phyloP scores from a whole-genome alignment of 2,888 invertebrate genomes.

The Catotricha subobsoleta region DNA sequence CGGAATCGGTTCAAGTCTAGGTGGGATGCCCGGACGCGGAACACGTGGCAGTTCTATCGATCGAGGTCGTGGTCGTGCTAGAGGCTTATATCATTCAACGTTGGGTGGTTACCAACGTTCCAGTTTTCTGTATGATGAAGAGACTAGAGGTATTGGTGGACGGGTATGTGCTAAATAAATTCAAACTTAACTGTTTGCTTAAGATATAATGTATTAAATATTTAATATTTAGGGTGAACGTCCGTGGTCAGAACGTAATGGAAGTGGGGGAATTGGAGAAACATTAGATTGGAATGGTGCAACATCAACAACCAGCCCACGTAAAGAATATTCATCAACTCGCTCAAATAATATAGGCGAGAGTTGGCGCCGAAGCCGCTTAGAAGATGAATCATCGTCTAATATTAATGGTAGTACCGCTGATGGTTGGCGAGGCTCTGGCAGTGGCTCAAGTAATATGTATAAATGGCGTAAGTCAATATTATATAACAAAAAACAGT shows the following conservation, averaged over 20 bases:
- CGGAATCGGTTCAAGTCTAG: background rate
- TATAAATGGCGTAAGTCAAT: constrained; percentile 4
- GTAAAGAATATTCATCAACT: constrained; percentile 6
- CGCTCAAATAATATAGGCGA: constrained; percentile 13
- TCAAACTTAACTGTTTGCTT: background rate
- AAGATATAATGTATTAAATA: too few species aligned
- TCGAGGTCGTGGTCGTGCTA: constrained; percentile 24
- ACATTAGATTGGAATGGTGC: constrained; percentile 21
- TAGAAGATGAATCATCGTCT: constrained; percentile 17
- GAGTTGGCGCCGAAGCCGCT: constrained; percentile 25
- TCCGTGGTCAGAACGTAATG: constrained; percentile 24
- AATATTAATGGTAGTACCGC: background rate
- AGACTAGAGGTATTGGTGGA: constrained; percentile 11
- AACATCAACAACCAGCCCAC: constrained; percentile 10
- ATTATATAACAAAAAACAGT: background rate
- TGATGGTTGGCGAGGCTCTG: constrained; percentile 7
- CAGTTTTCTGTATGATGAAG: constrained; percentile 23
- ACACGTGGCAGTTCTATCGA: constrained; percentile 33
- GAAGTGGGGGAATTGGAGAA: constrained; percentile 15
- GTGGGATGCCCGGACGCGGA: constrained; percentile 23
- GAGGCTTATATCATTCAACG: constrained; percentile 12
- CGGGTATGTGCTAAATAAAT: background rate
- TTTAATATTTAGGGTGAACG: constrained; percentile 16
- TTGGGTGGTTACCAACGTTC: constrained; percentile 19
- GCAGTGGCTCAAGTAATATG: constrained; percentile 1